These are phyloP conservation scores for Allygus modestus DNA, from an alignment of 2,888 invertebrate genomes.

Conservation along the genomic window DNA sequence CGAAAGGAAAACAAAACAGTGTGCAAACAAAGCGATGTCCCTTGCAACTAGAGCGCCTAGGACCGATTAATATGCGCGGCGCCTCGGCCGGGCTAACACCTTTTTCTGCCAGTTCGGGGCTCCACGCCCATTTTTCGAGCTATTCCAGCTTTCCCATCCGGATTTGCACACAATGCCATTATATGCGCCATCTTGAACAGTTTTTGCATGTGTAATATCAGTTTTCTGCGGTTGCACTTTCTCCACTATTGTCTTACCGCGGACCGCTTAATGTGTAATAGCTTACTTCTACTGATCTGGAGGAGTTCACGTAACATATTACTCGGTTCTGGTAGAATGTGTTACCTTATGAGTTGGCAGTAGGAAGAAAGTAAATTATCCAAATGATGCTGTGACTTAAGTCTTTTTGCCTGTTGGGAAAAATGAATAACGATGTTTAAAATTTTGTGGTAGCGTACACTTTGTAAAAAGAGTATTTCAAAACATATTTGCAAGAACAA, in stretches of 20 bases:
- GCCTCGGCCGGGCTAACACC: slow-evolving; percentile 24
- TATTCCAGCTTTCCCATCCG: slow-evolving; percentile 45
- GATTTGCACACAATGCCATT: slow-evolving; percentile 60
- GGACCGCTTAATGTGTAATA: neutral
- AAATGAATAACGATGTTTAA: too few relatives aligned
- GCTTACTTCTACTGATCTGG: neutral
- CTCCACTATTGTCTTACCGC: slow-evolving; percentile 42
- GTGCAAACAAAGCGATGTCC: slow-evolving; percentile 30
- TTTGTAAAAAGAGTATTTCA: too few relatives aligned
- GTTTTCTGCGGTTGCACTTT: slow-evolving; percentile 45
- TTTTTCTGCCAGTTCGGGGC: slow-evolving; percentile 51
- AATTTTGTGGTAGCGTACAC: too few relatives aligned
- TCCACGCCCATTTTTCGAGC: slow-evolving; percentile 61
- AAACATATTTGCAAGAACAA: too few relatives aligned
- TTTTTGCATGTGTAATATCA: slow-evolving; percentile 56
- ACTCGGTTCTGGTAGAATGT: too few relatives aligned
- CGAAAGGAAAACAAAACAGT: slow-evolving; percentile 46
- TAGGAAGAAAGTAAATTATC: too few relatives aligned
- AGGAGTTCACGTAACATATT: neutral
- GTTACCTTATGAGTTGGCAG: too few relatives aligned
- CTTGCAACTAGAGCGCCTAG: slow-evolving; percentile 36
- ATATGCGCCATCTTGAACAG: slow-evolving; percentile 51
- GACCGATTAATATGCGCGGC: slow-evolving; percentile 42
- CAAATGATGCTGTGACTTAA: too few relatives aligned
- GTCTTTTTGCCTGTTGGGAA: too few relatives aligned